These are phyloP conservation scores for Adineta ricciae DNA, from an alignment of 2,888 invertebrate genomes.

Conservation along the genomic window DNA sequence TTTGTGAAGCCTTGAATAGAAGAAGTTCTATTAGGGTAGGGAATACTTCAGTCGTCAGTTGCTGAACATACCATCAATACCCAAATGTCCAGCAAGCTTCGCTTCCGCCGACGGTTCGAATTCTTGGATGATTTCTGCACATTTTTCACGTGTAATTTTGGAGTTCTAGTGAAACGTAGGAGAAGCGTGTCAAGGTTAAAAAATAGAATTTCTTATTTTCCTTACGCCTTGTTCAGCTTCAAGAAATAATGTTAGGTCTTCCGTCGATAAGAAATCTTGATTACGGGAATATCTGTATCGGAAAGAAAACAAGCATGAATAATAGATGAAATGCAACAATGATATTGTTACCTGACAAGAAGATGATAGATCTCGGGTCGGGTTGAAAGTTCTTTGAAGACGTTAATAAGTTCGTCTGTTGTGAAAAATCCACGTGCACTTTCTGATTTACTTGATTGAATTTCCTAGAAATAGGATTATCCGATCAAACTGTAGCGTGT, in stretches of 20 bases:
- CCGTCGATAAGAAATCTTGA: conserved; percentile 55
- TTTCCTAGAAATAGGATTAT: conserved; percentile 45
- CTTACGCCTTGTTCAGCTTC: conserved; percentile 58
- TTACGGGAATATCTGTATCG: conserved; percentile 53
- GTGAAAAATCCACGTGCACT: conserved; percentile 51
- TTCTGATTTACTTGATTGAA: conserved; percentile 50
- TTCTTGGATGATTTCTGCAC: conserved; percentile 53
- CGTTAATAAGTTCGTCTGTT: conserved; percentile 54
- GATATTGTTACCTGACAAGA: conserved; percentile 52
- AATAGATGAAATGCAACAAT: background rate
- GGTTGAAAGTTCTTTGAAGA: conserved; percentile 58
- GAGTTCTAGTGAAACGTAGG: conserved; percentile 49
- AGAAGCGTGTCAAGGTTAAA: too few species aligned
- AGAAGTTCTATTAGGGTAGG: too few species aligned
- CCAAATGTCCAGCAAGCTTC: conserved; percentile 52
- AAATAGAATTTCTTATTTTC: background rate
- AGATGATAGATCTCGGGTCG: conserved; percentile 58
- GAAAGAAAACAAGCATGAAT: conserved; percentile 22
- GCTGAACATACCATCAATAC: conserved; percentile 53
- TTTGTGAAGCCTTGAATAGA: conserved; percentile 44
- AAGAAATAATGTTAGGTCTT: conserved; percentile 56
- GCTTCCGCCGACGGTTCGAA: conserved; percentile 56
- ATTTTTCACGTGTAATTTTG: conserved; percentile 53
- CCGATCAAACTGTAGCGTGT: too few species aligned
- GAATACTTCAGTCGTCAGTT: background rate